Evolutionary conservation across 2,113 vertebrate species (phyloP).

Genomic region (Aegotheles bennettii): DNA sequence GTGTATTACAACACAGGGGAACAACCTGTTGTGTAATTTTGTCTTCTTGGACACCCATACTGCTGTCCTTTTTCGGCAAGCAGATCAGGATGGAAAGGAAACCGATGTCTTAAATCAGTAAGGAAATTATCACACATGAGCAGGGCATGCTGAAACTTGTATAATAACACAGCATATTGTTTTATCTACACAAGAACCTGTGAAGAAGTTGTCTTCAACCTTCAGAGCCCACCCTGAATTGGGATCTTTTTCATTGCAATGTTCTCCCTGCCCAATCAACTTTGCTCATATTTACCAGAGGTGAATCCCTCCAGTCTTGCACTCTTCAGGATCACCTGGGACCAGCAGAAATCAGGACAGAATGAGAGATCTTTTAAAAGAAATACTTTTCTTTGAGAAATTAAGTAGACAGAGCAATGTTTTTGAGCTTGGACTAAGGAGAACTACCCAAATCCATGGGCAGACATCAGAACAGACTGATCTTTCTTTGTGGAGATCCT

Average conservation of each 20-base stretch:
- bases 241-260: neutral
- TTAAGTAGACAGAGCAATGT: neutral
- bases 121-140: neutral
- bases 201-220: neutral
- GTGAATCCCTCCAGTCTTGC: neutral
- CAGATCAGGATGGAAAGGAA: neutral
- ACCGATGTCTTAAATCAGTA: fast-evolving
- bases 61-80: neutral
- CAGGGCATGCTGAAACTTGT: neutral
- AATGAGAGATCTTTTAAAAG: neutral
- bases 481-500: neutral
- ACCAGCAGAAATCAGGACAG: neutral
- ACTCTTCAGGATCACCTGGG: neutral
- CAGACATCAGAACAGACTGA: neutral
- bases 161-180: neutral
- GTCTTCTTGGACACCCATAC: neutral
- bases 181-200: neutral
- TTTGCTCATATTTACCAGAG: neutral
- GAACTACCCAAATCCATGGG: neutral
- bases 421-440: neutral
- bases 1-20: neutral
- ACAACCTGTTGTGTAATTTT: neutral
- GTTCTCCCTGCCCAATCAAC: fast-evolving
- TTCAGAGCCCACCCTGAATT: neutral
- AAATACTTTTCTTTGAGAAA: neutral